phyloP scores from a whole-genome alignment of 2,888 invertebrate species.

The Agelastica alni region DNA sequence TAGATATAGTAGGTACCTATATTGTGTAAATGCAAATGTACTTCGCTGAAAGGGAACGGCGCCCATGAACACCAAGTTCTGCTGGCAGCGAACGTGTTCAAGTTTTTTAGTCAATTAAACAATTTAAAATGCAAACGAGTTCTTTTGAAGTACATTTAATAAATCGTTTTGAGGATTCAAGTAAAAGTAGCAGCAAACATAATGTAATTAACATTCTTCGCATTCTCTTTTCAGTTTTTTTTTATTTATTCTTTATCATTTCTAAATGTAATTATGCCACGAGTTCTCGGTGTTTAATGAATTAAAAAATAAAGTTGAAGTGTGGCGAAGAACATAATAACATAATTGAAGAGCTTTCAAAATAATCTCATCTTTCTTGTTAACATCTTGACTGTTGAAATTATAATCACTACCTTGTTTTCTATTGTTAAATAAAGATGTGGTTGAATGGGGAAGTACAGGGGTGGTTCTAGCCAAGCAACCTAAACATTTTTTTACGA shows the following conservation, averaged over 20 bases:
- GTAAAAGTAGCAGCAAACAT: slow-evolving; percentile 26
- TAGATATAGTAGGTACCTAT: too few species aligned
- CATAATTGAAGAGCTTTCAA: slow-evolving; percentile 35
- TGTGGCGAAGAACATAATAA: slow-evolving; percentile 31
- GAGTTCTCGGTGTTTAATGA: slow-evolving; percentile 21
- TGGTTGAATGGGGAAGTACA: slow-evolving; percentile 4
- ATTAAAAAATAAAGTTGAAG: slow-evolving; percentile 23
- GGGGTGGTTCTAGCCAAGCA: slow-evolving; percentile 14
- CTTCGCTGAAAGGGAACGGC: too few species aligned
- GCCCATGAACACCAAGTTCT: too few species aligned
- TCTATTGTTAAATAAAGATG: slow-evolving; percentile 20
- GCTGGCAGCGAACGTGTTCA: too few species aligned
- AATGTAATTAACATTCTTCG: slow-evolving; percentile 32
- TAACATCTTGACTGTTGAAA: slow-evolving; percentile 31
- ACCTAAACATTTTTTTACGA: slow-evolving; percentile 13
- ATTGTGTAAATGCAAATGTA: too few species aligned
- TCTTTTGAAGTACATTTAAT: too few species aligned
- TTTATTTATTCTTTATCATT: slow-evolving; percentile 23
- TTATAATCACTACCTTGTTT: slow-evolving; percentile 33
- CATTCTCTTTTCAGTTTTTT: slow-evolving; percentile 23
- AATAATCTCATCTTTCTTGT: slow-evolving; percentile 30
- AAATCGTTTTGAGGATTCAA: too few species aligned
- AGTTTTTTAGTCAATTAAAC: too few species aligned
- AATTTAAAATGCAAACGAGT: too few species aligned
- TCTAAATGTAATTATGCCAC: slow-evolving; percentile 31